Evolutionary conservation across 2,797 vertebrate species (phyloP), one percentile per base, ranked within the genome.

Genomic region (Brachyalestes nurse): DNA sequence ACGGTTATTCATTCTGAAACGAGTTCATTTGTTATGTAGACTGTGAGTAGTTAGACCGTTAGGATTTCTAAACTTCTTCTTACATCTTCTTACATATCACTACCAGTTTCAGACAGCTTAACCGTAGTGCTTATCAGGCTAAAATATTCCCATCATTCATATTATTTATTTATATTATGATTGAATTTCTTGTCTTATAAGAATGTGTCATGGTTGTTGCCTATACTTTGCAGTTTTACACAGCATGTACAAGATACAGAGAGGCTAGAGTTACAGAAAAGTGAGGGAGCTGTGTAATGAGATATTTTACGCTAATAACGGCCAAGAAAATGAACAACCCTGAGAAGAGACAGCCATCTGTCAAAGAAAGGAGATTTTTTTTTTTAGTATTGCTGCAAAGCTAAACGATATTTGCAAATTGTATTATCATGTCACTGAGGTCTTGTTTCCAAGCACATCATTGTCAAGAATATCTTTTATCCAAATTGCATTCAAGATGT

Each of bases 81-180:
- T 79, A 89, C 86, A 79, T 90, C 88, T 91, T 88, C 90, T 90
- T 34, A 34, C 84, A 89, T 84, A 88, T 88, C 83, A 53, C 85
- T 85, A 83, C 81, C 79, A 75, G 75, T 78, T 90, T 88, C 87
- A 86, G 79, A 87, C 84, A 87, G 84, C 83, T 85, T 82, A 88
- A 87, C 84, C 88, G 87, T 92, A 40, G 91, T 90, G 91, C 89
- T 86, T 89, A 88, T 90, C 83, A 78, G 73, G 69, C 75, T 70
- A 21, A 71, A 85, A 84, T 86, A 87, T 90, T 86, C 87, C 83
- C 64, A 83, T 80, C 74, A 62, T 84, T 82, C 89, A 85, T 86
- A 86, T 90, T 91, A 92, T 91, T 91, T 89, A 90, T 89, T 83
- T 88, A 62, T 51, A 40, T 89, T 87, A 79, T 88, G 70, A 85